phyloP scores from a whole-genome alignment of 2,113 vertebrate genomes.

The Origma solitaria region DNA sequence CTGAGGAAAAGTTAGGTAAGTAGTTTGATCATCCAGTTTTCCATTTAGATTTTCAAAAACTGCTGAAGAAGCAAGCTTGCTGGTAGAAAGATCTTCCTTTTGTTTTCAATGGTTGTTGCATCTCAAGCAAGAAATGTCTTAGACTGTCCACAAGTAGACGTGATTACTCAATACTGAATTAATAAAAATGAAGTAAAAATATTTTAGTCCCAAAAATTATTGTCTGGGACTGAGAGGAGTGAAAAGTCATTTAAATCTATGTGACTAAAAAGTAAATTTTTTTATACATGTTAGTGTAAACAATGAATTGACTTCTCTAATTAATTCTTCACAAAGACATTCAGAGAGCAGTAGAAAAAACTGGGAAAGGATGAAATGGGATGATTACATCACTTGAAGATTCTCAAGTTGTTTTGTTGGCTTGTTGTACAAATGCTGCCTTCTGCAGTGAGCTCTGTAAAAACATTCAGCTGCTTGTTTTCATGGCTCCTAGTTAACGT shows the following conservation, averaged over 20 bases:
- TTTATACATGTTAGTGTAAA: background rate
- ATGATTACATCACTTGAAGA: background rate
- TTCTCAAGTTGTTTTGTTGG: background rate
- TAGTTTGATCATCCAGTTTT: background rate
- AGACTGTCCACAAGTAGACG: background rate
- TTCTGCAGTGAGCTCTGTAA: background rate
- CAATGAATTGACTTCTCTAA: background rate
- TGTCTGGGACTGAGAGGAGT: background rate
- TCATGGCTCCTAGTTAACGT: background rate
- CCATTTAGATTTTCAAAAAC: background rate
- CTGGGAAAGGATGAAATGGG: background rate
- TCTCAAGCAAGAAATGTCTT: background rate
- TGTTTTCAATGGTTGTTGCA: background rate
- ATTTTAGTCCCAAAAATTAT: background rate
- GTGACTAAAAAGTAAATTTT: background rate
- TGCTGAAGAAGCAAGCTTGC: background rate
- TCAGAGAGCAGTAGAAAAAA: background rate
- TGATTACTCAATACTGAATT: background rate
- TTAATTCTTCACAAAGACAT: background rate
- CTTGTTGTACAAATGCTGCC: background rate
- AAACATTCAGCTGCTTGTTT: conserved; percentile 29
- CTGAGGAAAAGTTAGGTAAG: background rate
- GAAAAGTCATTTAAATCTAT: background rate
- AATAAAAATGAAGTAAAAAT: background rate
- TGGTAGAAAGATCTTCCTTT: background rate